Conservation (phyloP, 2,113 vertebrate genomes). For the Poeciliopsis occidentalis region DNA sequence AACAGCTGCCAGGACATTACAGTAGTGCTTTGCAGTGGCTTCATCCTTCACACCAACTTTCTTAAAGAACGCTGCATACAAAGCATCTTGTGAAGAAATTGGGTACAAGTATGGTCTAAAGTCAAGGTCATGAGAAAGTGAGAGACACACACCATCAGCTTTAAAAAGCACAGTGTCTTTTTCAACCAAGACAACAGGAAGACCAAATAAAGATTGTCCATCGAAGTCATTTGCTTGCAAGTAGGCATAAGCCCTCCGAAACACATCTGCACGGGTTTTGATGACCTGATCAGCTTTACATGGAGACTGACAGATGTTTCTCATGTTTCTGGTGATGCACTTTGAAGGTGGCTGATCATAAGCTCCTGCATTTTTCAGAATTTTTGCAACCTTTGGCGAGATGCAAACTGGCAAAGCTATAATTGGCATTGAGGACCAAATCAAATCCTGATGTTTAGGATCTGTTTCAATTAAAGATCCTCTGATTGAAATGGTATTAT, state of each 20-base stretch:
- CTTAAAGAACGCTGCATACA: slow-evolving; percentile 71
- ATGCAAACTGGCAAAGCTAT: slow-evolving; percentile 37
- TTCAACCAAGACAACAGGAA: slow-evolving; percentile 81
- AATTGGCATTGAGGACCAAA: slow-evolving; percentile 83
- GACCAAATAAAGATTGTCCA: slow-evolving; percentile 43
- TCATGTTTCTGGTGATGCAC: slow-evolving; percentile 76
- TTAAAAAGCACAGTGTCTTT: slow-evolving; percentile 64
- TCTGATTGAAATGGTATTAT: slow-evolving; percentile 74
- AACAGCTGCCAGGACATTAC: slow-evolving; percentile 77
- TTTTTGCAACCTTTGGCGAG: too few species aligned
- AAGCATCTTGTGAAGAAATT: neutral
- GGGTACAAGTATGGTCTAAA: slow-evolving; percentile 82
- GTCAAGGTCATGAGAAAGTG: accelerated
- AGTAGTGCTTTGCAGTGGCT: slow-evolving; percentile 77
- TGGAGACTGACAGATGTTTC: slow-evolving; percentile 74
- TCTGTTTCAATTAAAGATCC: slow-evolving; percentile 67
- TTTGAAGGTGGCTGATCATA: slow-evolving; percentile 66
- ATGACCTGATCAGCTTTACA: slow-evolving; percentile 44
- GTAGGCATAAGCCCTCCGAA: slow-evolving; percentile 65
- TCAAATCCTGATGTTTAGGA: slow-evolving; percentile 48
- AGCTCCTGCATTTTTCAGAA: too few species aligned
- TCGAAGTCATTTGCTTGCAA: slow-evolving; percentile 56
- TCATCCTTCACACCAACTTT: slow-evolving; percentile 70
- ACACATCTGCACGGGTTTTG: slow-evolving; percentile 56
- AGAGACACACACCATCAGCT: slow-evolving; percentile 51